phyloP scores from a whole-genome alignment of 2,113 vertebrate genomes.

The Mirounga angustirostris region DNA sequence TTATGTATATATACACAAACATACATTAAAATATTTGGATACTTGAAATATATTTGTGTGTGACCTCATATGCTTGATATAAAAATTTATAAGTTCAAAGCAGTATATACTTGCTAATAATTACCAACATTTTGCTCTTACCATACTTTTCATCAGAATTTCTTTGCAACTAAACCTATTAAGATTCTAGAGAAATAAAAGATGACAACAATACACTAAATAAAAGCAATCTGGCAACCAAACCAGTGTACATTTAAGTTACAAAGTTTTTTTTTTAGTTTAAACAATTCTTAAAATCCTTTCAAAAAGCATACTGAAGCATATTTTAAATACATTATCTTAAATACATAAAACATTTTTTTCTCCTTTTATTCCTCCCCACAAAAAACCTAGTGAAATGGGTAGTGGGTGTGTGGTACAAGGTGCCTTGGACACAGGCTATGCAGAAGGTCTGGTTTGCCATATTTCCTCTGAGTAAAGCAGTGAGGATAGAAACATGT shows the following conservation, averaged over 20 bases:
- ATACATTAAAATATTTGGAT: slow-evolving; percentile 22
- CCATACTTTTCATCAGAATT: slow-evolving; percentile 25
- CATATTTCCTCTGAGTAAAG: not conserved
- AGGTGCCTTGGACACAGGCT: not conserved
- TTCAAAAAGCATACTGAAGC: slow-evolving; percentile 25
- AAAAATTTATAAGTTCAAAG: slow-evolving; percentile 43
- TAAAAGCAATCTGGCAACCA: slow-evolving; percentile 3
- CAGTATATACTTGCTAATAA: slow-evolving; percentile 57
- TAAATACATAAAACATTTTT: not conserved
- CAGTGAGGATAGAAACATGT: not conserved
- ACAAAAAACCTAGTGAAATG: not conserved
- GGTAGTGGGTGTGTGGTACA: not conserved
- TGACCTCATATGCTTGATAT: slow-evolving; percentile 9
- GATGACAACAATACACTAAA: not conserved
- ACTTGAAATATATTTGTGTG: not conserved
- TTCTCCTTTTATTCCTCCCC: not conserved
- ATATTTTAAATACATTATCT: not conserved
- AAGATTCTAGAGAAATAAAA: slow-evolving; percentile 44
- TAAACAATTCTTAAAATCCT: slow-evolving; percentile 27
- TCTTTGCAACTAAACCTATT: not conserved
- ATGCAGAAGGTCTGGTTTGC: not conserved
- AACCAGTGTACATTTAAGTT: not conserved
- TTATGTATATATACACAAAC: not conserved
- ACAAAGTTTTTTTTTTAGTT: not conserved
- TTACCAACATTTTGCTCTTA: slow-evolving; percentile 53